A percentile compares a stretch with the other conserved stretches of the same genome.
Evolutionary conservation across 2,797 vertebrate genomes (phyloP).

Genomic region (Neosalanx taihuensis): DNA sequence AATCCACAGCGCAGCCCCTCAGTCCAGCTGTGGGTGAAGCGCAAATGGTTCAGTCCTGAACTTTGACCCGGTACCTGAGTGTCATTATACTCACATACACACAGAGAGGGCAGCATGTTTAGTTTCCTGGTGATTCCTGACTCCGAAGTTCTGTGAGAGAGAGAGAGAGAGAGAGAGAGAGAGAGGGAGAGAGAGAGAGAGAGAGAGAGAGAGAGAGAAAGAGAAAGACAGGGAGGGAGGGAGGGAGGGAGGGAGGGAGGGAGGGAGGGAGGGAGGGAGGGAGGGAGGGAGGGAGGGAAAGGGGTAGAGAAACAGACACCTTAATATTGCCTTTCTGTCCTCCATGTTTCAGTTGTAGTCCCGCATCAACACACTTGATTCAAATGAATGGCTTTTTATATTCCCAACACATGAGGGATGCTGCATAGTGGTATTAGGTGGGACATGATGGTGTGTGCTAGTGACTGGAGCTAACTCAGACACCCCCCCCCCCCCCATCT

Average conservation of each 20-base stretch:
- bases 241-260: neutral
- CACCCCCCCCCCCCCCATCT: too few relatives aligned
- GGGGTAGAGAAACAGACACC: conserved; percentile 4
- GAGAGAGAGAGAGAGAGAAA: conserved; percentile 8
- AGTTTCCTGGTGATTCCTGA: neutral
- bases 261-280: neutral
- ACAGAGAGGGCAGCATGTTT: neutral
- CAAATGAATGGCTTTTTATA: too few relatives aligned
- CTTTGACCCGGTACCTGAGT: too few relatives aligned
- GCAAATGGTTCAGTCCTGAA: too few relatives aligned
- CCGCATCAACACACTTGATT: too few relatives aligned
- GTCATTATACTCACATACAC: neutral
- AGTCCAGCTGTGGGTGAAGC: too few relatives aligned
- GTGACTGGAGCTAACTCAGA: too few relatives aligned
- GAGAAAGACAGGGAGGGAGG: neutral
- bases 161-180: conserved; percentile 8
- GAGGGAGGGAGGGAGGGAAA: neutral
- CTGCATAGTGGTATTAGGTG: too few relatives aligned
- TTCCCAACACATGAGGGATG: too few relatives aligned
- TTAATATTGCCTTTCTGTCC: conserved; percentile 10
- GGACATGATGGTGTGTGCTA: too few relatives aligned
- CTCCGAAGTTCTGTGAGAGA: conserved; percentile 9
- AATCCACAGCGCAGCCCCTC: too few relatives aligned
- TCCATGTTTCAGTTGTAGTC: too few relatives aligned
- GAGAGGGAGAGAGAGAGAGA: conserved; percentile 18